Evolutionary conservation across 1,140 invertebrate species (phyloP).

Genomic region (Eubasilissa regina): DNA sequence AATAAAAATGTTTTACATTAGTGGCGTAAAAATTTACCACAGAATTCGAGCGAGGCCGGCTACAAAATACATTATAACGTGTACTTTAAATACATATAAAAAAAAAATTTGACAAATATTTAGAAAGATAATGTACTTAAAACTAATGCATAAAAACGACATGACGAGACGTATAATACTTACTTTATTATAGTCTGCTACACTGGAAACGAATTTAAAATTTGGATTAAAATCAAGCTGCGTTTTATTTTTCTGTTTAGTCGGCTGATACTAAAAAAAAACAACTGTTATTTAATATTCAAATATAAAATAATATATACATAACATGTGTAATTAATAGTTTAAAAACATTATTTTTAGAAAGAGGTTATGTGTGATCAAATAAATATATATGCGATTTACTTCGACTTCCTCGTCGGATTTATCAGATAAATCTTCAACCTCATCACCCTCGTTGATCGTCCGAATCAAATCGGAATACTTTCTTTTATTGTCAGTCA

Average conservation of each 20-base stretch:
- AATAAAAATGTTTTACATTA: no score
- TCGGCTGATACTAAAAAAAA: slow-evolving; percentile 82
- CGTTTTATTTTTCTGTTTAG: slow-evolving; percentile 80
- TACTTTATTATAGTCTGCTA: slow-evolving; percentile 82
- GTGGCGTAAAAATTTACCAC: no score
- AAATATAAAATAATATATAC: slow-evolving; percentile 1
- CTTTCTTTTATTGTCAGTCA: slow-evolving; percentile 45
- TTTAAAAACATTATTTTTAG: slow-evolving; percentile 35
- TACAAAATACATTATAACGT: not conserved
- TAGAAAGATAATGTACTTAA: no score
- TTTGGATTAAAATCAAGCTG: slow-evolving; percentile 82
- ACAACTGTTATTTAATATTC: slow-evolving; percentile 1
- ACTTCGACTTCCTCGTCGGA: slow-evolving; percentile 89
- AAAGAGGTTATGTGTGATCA: slow-evolving; percentile 34
- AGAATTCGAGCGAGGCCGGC: not conserved
- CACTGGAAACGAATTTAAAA: slow-evolving; percentile 83
- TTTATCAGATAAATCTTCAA: slow-evolving; percentile 84
- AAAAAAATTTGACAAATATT: no score
- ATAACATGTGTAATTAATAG: slow-evolving; percentile 34
- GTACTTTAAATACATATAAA: no score
- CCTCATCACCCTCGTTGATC: slow-evolving; percentile 84
- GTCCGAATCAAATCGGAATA: slow-evolving; percentile 71
- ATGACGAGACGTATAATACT: not conserved
- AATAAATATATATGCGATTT: slow-evolving; percentile 62
- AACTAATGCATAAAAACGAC: no score